Evolutionary conservation across 1,140 invertebrate species (phyloP), one percentile per base, ranked within the genome.

Genomic region (Drosophila kepulauana): DNA sequence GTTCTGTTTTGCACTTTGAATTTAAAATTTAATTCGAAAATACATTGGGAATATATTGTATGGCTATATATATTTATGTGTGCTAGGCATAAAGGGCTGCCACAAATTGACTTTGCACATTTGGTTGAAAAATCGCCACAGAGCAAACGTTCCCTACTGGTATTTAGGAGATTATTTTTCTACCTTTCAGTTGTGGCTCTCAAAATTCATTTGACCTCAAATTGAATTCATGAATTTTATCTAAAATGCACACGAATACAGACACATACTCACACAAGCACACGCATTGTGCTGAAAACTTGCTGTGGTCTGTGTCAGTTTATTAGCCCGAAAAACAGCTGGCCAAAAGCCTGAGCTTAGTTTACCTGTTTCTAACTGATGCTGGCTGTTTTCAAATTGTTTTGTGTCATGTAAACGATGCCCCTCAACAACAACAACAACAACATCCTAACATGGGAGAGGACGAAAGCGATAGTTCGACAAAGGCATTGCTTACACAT

Each of bases 211-310:
- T 68, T 79, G 13, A 46, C 54, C 70, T 41, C 13, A 64, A 72
- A 73, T 66, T 57, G 63, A 69, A 76, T 85, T 79, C 75, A 75
- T 86, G 59, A 78, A 69, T 75, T 75, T 76, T 87, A 87, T 85
- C 82, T 62, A 16, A 65, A 87, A 64, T 68, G 74, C 70, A 78
- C 74, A 82, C 58, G 49, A 51, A 61, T 28, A 54, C 11, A 20
- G 51, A 48, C 38, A 61, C 33, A 20, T 8, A 20, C 11, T 15
- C 57, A 48, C 30, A 61, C 51, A 57, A 33, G n/a, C 52, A 38
- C 33, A 65, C 33, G 54, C 33, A 28, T 43, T 43, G 41, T 43
- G 11, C 41, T 46, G 5, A 11, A 64, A 52, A 52, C 11, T 41
- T 54, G 25, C 45, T 68, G 52, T 61, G 38, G 64, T 59, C 20